These are phyloP conservation scores for Spodoptera picta DNA, from an alignment of 2,888 invertebrate genomes.

Conservation along the genomic window DNA sequence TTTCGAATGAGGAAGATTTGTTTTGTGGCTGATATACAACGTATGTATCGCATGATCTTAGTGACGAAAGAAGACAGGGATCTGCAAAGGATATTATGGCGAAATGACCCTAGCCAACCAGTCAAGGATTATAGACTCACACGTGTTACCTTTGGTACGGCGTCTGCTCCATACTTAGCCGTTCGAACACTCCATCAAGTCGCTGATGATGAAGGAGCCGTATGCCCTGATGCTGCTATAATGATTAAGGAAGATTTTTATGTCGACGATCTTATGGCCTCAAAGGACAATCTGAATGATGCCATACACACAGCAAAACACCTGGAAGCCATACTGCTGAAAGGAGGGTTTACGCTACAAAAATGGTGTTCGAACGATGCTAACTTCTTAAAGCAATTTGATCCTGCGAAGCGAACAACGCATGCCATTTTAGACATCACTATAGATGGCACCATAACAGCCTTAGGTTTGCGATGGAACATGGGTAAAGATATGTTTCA, in stretches of 20 bases:
- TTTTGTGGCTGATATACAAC: constrained; percentile 13
- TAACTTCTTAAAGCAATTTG: constrained; percentile 14
- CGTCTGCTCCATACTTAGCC: constrained; percentile 23
- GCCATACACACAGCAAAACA: constrained; percentile 8
- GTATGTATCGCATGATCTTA: constrained; percentile 19
- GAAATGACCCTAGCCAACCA: constrained; percentile 8
- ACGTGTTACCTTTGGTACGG: constrained; percentile 18
- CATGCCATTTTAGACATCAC: constrained; percentile 12
- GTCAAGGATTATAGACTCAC: constrained; percentile 17
- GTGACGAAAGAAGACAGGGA: constrained; percentile 13
- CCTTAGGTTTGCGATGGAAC: constrained; percentile 16
- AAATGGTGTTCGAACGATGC: constrained; percentile 20
- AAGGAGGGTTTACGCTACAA: constrained; percentile 11
- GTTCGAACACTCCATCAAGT: constrained; percentile 15
- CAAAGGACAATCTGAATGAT: constrained; percentile 3
- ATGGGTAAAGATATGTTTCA: constrained; percentile 8
- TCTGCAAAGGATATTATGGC: constrained; percentile 19
- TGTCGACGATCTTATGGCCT: constrained; percentile 14
- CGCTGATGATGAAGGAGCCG: constrained; percentile 13
- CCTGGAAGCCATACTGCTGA: constrained; percentile 9
- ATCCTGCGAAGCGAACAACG: constrained; percentile 7
- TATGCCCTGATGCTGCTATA: constrained; percentile 9
- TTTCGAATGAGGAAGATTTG: constrained; percentile 14
- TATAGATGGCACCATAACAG: constrained; percentile 12
- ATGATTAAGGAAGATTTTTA: constrained; percentile 16